A percentile compares a stretch with the other conserved stretches of the same genome.
phyloP scores from a whole-genome alignment of 2,113 vertebrate species.

The Poeciliopsis occidentalis region DNA sequence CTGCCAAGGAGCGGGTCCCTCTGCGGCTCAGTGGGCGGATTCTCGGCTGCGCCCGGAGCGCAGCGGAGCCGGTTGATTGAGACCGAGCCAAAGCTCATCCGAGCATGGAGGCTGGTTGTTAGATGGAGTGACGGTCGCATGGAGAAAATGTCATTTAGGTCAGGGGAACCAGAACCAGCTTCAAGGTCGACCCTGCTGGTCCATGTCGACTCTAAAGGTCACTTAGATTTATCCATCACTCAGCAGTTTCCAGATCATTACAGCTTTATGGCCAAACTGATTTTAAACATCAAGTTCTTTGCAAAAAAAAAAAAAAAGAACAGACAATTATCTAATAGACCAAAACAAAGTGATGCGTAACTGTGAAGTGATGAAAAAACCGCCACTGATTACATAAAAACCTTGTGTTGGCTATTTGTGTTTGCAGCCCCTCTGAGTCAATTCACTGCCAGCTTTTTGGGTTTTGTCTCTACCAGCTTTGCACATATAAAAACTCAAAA shows the following conservation, averaged over 20 bases:
- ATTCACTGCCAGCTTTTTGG: too few species aligned
- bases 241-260: not conserved
- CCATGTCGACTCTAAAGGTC: not conserved
- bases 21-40: conserved; percentile 47
- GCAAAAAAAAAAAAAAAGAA: not conserved
- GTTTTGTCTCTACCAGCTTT: too few species aligned
- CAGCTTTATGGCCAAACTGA: not conserved
- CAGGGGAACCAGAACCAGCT: conserved; percentile 25
- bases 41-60: not conserved
- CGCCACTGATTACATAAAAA: too few species aligned
- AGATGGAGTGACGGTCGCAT: conserved; percentile 20
- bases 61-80: too few species aligned
- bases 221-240: not conserved
- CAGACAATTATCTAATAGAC: too few species aligned
- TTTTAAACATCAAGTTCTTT: not conserved
- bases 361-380: too few species aligned
- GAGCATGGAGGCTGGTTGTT: conserved; percentile 26
- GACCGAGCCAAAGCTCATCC: conserved; percentile 45
- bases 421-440: too few species aligned
- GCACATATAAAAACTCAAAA: too few species aligned
- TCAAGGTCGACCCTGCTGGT: conserved; percentile 46
- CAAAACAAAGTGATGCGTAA: too few species aligned
- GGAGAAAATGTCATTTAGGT: conserved; percentile 60
- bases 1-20: conserved; percentile 58
- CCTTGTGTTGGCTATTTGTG: too few species aligned